Conservation (phyloP, 2,113 vertebrate species). For the Natator depressus region DNA sequence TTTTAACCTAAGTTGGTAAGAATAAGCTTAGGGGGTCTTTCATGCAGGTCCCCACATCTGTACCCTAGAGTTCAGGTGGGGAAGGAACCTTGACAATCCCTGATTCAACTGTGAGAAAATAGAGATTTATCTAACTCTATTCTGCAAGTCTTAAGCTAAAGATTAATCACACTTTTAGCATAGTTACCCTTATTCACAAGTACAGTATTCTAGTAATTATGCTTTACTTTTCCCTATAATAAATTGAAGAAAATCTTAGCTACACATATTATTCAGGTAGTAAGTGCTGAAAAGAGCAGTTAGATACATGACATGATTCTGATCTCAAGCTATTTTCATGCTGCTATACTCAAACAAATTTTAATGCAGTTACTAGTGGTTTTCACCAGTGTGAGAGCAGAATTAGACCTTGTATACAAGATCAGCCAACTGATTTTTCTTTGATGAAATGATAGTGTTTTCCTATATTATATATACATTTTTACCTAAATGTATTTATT, state of each 20-base stretch:
- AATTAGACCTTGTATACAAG: background rate
- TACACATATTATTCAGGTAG: background rate
- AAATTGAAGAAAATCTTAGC: background rate
- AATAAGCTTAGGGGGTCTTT: no score
- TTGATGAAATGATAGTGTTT: background rate
- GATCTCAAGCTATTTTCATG: background rate
- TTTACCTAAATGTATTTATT: background rate
- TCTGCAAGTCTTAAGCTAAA: conserved; percentile 9
- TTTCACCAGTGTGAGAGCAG: background rate
- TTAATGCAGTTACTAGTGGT: background rate
- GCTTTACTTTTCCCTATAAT: background rate
- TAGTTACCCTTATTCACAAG: background rate
- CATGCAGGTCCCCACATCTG: no score
- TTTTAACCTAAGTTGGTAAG: no score
- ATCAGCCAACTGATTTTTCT: background rate
- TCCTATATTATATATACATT: background rate
- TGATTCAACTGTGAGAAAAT: conserved; percentile 28
- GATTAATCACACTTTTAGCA: background rate
- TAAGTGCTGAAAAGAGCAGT: background rate
- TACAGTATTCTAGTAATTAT: background rate
- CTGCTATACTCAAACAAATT: background rate
- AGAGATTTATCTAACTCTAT: background rate
- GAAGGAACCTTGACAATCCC: background rate
- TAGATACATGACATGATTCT: background rate
- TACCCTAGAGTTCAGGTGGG: no score